Percentiles rank a stretch among this genome's conserved stretches.
phyloP scores from a whole-genome alignment of 2,113 vertebrate genomes.

The Meles meles region DNA sequence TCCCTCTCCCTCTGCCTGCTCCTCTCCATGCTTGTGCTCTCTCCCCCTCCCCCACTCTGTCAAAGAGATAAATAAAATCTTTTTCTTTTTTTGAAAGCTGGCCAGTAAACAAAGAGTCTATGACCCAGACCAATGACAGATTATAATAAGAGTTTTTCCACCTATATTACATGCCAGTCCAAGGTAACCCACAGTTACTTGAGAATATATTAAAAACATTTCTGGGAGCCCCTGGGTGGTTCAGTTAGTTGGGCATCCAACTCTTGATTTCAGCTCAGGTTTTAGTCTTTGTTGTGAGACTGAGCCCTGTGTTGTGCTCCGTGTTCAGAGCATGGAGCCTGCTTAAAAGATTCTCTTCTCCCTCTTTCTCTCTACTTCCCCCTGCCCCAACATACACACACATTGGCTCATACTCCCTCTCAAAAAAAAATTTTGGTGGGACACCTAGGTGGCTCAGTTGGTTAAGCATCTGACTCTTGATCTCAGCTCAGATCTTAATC shows the following conservation, averaged over 20 bases:
- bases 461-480: neutral
- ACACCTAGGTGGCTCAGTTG: neutral
- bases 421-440: neutral
- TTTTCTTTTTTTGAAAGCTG: neutral
- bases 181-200: slow-evolving; percentile 87
- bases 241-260: neutral
- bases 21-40: neutral
- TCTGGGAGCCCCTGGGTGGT: neutral
- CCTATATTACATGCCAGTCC: slow-evolving; percentile 62
- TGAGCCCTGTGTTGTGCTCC: neutral
- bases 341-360: neutral
- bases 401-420: neutral
- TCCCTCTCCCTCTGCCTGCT: neutral
- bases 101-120: slow-evolving; percentile 53
- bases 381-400: too few relatives aligned
- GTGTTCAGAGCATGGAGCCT: neutral
- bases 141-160: slow-evolving; percentile 80
- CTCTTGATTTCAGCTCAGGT: neutral
- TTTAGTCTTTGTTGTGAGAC: neutral
- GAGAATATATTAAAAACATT: neutral
- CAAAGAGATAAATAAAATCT: neutral
- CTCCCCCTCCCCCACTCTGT: too few relatives aligned
- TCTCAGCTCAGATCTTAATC: neutral
- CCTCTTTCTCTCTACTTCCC: neutral
- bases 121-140: slow-evolving; percentile 77